These are phyloP conservation scores for Stegodyphus mimosarum DNA, from an alignment of 1,140 invertebrate genomes.

Conservation along the genomic window DNA sequence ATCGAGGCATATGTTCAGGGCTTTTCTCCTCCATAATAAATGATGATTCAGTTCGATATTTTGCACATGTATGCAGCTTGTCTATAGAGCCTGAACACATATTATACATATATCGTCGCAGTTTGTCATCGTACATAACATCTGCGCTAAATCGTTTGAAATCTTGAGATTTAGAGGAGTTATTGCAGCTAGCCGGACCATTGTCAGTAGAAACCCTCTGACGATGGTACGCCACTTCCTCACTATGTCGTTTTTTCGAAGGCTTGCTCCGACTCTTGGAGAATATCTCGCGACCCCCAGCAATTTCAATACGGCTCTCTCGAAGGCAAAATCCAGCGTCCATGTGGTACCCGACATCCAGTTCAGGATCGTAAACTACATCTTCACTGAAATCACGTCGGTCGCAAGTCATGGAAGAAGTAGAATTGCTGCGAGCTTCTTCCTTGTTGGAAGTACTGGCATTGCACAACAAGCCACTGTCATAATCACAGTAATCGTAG, in stretches of 20 bases:
- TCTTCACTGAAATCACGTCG: conserved; percentile 37
- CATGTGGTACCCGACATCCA: conserved; percentile 55
- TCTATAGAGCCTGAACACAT: conserved; percentile 49
- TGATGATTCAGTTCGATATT: conserved; percentile 44
- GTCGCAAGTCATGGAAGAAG: conserved; percentile 35
- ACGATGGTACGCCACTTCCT: conserved; percentile 70
- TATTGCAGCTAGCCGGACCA: conserved; percentile 65
- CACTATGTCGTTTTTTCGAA: conserved; percentile 77
- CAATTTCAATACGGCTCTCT: conserved; percentile 84
- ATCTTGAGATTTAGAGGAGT: conserved; percentile 67
- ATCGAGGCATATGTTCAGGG: conserved; percentile 25
- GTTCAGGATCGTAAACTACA: conserved; percentile 50
- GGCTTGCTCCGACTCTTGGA: conserved; percentile 85
- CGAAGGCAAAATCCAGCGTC: conserved; percentile 60
- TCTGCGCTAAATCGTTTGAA: conserved; percentile 61
- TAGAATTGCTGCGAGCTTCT: conserved; percentile 22
- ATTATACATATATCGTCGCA: conserved; percentile 56
- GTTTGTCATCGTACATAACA: conserved; percentile 62
- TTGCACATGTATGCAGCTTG: conserved; percentile 43
- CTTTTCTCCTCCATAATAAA: conserved; percentile 44
- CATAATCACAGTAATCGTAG: conserved; percentile 61
- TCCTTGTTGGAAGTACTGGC: conserved; percentile 19
- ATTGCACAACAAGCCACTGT: conserved; percentile 26
- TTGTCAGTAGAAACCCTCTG: conserved; percentile 67
- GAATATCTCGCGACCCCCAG: conserved; percentile 85